Percentiles rank a stretch among this genome's conserved stretches.
phyloP scores from a whole-genome alignment of 1,140 invertebrate genomes.

The Achatina immaculata region DNA sequence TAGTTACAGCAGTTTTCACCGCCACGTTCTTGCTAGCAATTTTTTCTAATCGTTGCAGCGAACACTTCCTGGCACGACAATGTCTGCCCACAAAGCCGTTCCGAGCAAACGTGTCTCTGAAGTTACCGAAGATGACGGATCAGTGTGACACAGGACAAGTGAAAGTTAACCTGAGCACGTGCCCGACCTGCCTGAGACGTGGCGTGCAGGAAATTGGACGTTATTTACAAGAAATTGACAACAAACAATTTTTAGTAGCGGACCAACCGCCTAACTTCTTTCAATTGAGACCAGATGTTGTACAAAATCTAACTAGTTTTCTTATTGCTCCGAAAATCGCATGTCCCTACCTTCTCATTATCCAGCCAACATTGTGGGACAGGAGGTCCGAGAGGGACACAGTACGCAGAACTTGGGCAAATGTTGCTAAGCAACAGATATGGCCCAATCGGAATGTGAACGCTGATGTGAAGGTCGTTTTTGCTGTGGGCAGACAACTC shows the following conservation, averaged over 20 bases:
- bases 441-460: slow-evolving; percentile 2
- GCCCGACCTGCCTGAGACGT: background rate
- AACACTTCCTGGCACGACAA: too few species aligned
- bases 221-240: background rate
- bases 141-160: too few species aligned
- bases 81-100: too few species aligned
- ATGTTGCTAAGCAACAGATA: background rate
- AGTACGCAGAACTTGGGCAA: background rate
- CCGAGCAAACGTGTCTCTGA: too few species aligned
- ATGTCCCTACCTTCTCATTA: background rate
- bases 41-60: too few species aligned
- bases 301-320: background rate
- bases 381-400: background rate
- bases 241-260: background rate
- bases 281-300: background rate
- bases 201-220: background rate
- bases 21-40: too few species aligned
- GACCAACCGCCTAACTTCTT: background rate
- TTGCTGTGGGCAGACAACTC: background rate
- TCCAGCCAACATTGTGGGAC: background rate
- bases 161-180: too few species aligned
- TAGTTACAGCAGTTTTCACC: too few species aligned
- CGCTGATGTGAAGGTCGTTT: slow-evolving; percentile 13
- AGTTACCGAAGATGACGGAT: too few species aligned
- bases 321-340: background rate